phyloP scores from a whole-genome alignment of 2,113 vertebrate genomes.

The Felis catus region DNA sequence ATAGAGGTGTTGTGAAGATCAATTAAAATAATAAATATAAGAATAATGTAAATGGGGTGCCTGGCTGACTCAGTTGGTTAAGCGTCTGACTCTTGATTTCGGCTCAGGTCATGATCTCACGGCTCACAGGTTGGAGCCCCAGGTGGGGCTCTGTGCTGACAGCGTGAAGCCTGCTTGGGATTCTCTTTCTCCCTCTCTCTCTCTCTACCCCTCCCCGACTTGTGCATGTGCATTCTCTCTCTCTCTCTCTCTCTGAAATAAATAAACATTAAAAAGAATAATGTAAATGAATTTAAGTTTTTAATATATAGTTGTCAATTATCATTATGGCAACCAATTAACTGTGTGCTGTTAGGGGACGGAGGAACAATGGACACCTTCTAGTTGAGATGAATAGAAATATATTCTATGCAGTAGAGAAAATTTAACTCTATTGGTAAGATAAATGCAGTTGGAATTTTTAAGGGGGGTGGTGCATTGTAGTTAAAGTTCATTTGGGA shows the following conservation, averaged over 20 bases:
- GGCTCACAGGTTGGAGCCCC: too few relatives aligned
- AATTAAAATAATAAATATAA: background rate
- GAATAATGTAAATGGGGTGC: background rate
- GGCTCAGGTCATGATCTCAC: too few relatives aligned
- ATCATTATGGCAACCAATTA: background rate
- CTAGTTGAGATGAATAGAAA: background rate
- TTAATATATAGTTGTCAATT: background rate
- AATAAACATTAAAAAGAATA: background rate
- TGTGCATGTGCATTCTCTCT: too few relatives aligned
- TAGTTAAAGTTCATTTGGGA: background rate
- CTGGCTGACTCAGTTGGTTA: too few relatives aligned
- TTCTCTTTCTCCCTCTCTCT: too few relatives aligned
- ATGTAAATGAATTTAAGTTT: background rate
- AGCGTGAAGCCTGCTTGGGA: too few relatives aligned
- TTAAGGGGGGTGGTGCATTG: background rate
- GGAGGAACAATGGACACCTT: background rate
- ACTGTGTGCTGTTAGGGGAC: background rate
- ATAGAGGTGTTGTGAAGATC: background rate
- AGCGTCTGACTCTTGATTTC: too few relatives aligned
- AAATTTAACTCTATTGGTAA: background rate
- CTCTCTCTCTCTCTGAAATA: too few relatives aligned
- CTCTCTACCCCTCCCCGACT: too few relatives aligned
- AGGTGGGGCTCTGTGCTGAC: too few relatives aligned
- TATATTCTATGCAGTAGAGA: background rate
- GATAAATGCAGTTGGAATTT: background rate